These are phyloP conservation scores for Clarias gariepinus DNA, from an alignment of 2,113 vertebrate genomes.

Conservation along the genomic window DNA sequence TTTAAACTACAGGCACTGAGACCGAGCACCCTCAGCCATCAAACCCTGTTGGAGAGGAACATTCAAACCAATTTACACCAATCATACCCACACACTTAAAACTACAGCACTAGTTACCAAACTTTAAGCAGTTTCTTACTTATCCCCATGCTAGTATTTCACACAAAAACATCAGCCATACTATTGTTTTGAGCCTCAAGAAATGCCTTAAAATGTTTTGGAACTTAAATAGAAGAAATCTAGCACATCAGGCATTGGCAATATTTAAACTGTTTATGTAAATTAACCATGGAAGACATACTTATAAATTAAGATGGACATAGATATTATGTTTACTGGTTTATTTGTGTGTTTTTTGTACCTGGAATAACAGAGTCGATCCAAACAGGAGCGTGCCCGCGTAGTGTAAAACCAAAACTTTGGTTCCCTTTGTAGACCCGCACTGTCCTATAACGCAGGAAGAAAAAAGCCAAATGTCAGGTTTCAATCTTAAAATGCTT, in stretches of 20 bases:
- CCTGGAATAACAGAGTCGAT: constrained; percentile 95
- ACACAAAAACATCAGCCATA: background rate
- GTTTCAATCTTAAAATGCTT: background rate
- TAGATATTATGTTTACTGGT: background rate
- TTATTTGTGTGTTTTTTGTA: constrained; percentile 55
- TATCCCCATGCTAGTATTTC: background rate
- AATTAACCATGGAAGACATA: background rate
- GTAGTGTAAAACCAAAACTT: constrained; percentile 94
- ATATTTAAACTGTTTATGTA: background rate
- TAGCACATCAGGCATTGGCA: background rate
- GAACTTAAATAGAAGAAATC: background rate
- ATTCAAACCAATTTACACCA: background rate
- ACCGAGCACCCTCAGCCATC: background rate
- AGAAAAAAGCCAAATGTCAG: background rate
- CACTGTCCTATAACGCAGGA: constrained; percentile 79
- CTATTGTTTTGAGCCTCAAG: background rate
- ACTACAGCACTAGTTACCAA: background rate
- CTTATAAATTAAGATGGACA: background rate
- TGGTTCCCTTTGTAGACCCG: constrained; percentile 94
- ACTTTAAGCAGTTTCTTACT: background rate
- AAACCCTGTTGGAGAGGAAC: background rate
- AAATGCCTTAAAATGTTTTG: background rate
- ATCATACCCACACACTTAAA: background rate
- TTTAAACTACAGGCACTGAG: background rate
- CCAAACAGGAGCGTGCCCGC: constrained; percentile 95